Evolutionary conservation across 2,113 vertebrate genomes (phyloP), one percentile per base, ranked within the genome.

Genomic region (Lophura nycthemera): DNA sequence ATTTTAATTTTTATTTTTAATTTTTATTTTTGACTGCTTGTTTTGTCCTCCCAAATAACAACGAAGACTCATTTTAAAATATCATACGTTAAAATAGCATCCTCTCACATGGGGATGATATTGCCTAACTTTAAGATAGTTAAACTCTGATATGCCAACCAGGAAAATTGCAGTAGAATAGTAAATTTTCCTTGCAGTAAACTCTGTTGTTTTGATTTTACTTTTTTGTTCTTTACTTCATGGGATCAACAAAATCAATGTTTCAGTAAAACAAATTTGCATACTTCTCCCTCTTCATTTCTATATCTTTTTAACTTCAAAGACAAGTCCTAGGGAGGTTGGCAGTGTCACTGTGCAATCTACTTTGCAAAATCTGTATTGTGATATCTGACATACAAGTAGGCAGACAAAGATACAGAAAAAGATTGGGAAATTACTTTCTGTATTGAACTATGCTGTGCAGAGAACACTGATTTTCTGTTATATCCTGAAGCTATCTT

Each of bases 341-440:
- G 59, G n/a, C 76, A 80, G 20, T 77, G 77, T 90, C 79, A 45
- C 42, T 79, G 8, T 65, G n/a, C 59, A 93, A 86, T 89, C 86
- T 76, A 57, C 66, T 91, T 92, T 73, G 69, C 54, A 89, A 87
- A 95, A 72, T 89, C 72, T 86, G 40, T 65, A 42, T 72, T 82
- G 86, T 87, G 80, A 88, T 93, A 72, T 73, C 71, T 83, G 52
- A 87, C 77, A 87, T 17, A 54, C 50, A 36, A 84, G 59, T 50
- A 89, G 67, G 34, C 67, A 67, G 71, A 18, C 52, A 80, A 94
- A 90, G 92, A 94, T 89, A 88, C 5, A 90, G 65, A 67, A 94
- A 96, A 45, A 86, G 73, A 96, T 64, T 45, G 36, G 47, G 77
- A 84, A 96, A 96, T 96, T 96, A 88, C 47, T 73, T 91, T 88